These are phyloP conservation scores for Pseudomyrmex concolor DNA, from an alignment of 1,140 invertebrate species.

Conservation along the genomic window DNA sequence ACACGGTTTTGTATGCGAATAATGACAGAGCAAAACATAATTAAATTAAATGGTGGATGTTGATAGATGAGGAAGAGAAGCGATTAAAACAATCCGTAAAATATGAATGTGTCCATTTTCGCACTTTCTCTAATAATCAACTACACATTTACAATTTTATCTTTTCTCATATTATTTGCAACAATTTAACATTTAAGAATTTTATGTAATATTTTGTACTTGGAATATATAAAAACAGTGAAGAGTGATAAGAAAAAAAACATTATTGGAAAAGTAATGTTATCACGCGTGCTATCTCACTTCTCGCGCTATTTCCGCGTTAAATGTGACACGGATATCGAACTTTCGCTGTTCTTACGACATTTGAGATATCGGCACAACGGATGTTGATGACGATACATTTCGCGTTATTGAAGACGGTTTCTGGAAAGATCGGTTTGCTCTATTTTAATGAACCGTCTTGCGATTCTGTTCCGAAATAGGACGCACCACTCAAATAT, in stretches of 20 bases:
- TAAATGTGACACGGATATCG: neutral
- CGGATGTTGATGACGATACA: conserved; percentile 32
- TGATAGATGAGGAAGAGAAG: neutral
- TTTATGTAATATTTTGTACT: neutral
- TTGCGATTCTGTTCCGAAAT: neutral
- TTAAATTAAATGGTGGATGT: neutral
- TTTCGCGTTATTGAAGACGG: conserved; percentile 37
- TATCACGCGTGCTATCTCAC: neutral
- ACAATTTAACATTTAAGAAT: neutral
- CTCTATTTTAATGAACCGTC: conserved; percentile 22
- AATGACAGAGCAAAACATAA: neutral
- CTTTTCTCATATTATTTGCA: neutral
- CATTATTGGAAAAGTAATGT: neutral
- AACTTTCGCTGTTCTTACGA: conserved; percentile 7
- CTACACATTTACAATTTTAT: neutral
- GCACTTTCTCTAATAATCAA: neutral
- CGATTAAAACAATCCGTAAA: neutral
- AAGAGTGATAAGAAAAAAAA: neutral
- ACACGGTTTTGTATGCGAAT: too few relatives aligned
- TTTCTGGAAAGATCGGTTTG: conserved; percentile 20
- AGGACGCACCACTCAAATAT: neutral
- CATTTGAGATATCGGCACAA: conserved; percentile 32
- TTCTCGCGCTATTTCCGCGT: neutral
- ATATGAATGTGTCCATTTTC: neutral
- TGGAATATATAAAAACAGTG: neutral